Percentiles rank a stretch among this genome's conserved stretches.
Evolutionary conservation across 2,113 vertebrate species (phyloP).

Genomic region (Myanophis thanlyinensis): DNA sequence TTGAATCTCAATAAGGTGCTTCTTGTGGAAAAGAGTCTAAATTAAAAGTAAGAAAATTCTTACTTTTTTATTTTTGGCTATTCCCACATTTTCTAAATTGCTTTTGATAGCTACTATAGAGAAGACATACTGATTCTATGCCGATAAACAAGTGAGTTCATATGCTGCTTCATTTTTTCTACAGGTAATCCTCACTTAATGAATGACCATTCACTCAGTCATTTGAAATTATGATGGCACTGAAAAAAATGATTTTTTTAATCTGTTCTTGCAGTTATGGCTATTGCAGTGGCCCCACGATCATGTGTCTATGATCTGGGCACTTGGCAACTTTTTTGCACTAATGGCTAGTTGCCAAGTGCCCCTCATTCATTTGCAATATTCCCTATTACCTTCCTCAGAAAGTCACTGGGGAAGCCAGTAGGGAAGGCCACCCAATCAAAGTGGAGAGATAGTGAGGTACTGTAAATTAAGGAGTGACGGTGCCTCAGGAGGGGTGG

Average conservation of each 20-base stretch:
- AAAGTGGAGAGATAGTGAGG: not conserved
- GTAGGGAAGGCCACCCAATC: not conserved
- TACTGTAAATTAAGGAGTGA: not conserved
- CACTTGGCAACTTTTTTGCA: not conserved
- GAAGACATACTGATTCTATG: not conserved
- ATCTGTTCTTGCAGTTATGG: not conserved
- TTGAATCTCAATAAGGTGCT: too few relatives aligned
- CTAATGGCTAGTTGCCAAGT: not conserved
- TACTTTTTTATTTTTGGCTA: not conserved
- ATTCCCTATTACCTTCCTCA: not conserved
- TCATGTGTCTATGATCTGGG: too few relatives aligned
- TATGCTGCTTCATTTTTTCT: not conserved
- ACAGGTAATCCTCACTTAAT: not conserved
- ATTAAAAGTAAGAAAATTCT: too few relatives aligned
- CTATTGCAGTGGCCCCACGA: not conserved
- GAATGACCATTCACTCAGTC: not conserved
- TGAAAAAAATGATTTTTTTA: not conserved
- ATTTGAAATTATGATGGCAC: not conserved
- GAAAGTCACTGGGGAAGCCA: not conserved
- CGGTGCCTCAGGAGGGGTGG: not conserved
- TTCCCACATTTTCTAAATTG: not conserved
- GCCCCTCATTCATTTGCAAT: not conserved
- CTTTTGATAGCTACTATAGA: not conserved
- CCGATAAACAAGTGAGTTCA: not conserved
- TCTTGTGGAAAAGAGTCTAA: not conserved